These are phyloP conservation scores for Aphelinus certus DNA, from an alignment of 1,140 invertebrate species.

Conservation along the genomic window DNA sequence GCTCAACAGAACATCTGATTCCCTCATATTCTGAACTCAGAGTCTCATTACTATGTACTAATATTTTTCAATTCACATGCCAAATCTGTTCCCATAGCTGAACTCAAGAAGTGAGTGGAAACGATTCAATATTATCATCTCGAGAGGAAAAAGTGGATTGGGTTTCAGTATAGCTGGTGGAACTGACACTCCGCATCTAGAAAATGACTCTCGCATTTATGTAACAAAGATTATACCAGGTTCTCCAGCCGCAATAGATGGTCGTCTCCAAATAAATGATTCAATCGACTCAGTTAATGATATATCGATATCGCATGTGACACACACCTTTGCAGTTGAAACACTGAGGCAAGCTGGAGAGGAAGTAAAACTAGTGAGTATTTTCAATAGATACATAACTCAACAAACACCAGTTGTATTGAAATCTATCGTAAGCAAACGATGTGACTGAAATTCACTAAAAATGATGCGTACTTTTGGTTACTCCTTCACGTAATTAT, in stretches of 20 bases:
- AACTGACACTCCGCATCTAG: constrained; percentile 92
- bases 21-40: too few relatives aligned
- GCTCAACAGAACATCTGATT: too few relatives aligned
- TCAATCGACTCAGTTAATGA: constrained; percentile 93
- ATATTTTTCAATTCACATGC: too few relatives aligned
- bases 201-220: constrained; percentile 90
- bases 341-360: constrained; percentile 95
- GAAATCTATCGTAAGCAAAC: too few relatives aligned
- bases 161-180: constrained; percentile 99
- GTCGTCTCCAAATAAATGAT: constrained; percentile 88
- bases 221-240: constrained; percentile 98
- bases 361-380: constrained; percentile 88
- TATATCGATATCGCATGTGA: constrained; percentile 88
- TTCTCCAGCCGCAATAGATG: constrained; percentile 93
- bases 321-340: constrained; percentile 93
- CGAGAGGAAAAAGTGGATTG: constrained; percentile 85
- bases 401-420: too few relatives aligned
- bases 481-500: too few relatives aligned
- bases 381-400: background rate
- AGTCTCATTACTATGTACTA: too few relatives aligned
- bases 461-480: too few relatives aligned
- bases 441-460: too few relatives aligned
- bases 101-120: constrained; percentile 74
- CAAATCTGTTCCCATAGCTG: constrained; percentile 45
- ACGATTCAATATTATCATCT: constrained; percentile 87